Evolutionary conservation across 1,140 invertebrate genomes (phyloP).

Genomic region (Lucilia sericata): DNA sequence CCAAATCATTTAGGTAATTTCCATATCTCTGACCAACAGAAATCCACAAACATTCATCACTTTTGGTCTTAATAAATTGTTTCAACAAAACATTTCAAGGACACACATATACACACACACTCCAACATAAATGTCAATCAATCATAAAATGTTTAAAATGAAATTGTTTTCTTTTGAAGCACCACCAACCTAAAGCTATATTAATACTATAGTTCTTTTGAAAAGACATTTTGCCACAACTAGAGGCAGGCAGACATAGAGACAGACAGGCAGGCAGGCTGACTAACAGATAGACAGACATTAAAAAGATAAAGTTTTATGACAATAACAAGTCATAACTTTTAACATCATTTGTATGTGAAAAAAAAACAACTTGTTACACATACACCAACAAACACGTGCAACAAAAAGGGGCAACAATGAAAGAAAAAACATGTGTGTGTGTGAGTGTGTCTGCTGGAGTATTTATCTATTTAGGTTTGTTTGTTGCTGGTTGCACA

Average conservation of each 20-base stretch:
- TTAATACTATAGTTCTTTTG: too few species aligned
- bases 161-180: too few species aligned
- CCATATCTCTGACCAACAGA: too few species aligned
- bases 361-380: background rate
- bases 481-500: background rate
- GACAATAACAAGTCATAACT: slow-evolving; percentile 2
- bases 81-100: background rate
- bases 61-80: background rate
- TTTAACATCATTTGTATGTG: background rate
- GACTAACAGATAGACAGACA: background rate
- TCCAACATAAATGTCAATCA: background rate
- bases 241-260: too few species aligned
- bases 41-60: too few species aligned
- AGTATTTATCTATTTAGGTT: background rate
- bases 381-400: background rate
- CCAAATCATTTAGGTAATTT: too few species aligned
- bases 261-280: background rate
- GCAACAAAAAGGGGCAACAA: background rate
- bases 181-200: too few species aligned
- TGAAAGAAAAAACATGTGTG: too few species aligned
- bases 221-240: too few species aligned
- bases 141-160: background rate
- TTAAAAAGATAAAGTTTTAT: background rate
- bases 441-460: background rate
- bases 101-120: background rate